Percentiles rank a stretch among this genome's conserved stretches.
phyloP scores from a whole-genome alignment of 2,888 invertebrate species.

The Chironomus riparius region DNA sequence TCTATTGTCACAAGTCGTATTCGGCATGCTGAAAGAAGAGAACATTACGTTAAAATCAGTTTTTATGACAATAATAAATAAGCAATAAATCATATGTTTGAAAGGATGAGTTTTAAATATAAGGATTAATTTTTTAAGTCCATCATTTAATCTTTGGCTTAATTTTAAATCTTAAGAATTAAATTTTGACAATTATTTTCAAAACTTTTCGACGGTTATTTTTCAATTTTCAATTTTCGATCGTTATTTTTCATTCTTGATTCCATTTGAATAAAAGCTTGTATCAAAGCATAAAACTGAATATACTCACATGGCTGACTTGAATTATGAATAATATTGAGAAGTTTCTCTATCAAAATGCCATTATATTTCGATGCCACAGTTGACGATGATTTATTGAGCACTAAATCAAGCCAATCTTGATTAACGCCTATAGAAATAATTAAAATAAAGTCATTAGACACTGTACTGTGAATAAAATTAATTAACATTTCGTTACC shows the following conservation, averaged over 20 bases:
- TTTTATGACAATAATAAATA: too few species aligned
- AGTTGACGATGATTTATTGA: slow-evolving; percentile 54
- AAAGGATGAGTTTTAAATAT: too few species aligned
- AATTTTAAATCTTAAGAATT: background rate
- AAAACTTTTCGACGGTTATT: too few species aligned
- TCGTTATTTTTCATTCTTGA: too few species aligned
- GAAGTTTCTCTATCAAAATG: slow-evolving; percentile 69
- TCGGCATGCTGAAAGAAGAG: slow-evolving; percentile 64
- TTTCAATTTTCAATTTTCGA: too few species aligned
- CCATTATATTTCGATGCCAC: slow-evolving; percentile 65
- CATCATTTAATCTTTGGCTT: too few species aligned
- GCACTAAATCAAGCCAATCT: slow-evolving; percentile 67
- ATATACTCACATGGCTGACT: slow-evolving; percentile 70
- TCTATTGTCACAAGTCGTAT: slow-evolving; percentile 90
- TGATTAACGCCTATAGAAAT: slow-evolving; percentile 62
- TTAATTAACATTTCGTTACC: slow-evolving; percentile 1
- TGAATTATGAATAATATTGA: slow-evolving; percentile 71
- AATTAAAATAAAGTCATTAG: slow-evolving; percentile 30
- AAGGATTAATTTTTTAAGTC: too few species aligned
- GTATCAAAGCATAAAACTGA: slow-evolving; percentile 11
- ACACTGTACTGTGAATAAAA: background rate
- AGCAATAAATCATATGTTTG: too few species aligned
- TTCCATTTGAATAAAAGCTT: too few species aligned
- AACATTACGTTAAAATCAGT: too few species aligned
- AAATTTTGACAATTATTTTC: too few species aligned